Conservation (phyloP, 2,888 invertebrate genomes). For the Phaonia tiefii region DNA sequence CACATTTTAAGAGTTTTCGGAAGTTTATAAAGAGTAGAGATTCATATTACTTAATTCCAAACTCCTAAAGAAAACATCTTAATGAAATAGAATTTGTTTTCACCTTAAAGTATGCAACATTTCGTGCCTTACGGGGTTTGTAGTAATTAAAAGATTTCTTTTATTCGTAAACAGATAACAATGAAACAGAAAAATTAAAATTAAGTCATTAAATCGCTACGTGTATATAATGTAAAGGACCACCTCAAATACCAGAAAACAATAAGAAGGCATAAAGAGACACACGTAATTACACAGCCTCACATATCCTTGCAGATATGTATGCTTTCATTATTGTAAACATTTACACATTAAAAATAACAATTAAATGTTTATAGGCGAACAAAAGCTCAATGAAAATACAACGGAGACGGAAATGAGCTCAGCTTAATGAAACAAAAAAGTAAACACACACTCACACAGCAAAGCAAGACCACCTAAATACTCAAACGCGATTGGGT, state of each 20-base stretch:
- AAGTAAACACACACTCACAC: conserved; percentile 17
- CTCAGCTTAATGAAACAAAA: conserved; percentile 26
- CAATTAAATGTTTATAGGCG: conserved; percentile 39
- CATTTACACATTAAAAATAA: conserved; percentile 24
- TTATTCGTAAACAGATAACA: conserved; percentile 16
- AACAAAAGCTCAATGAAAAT: conserved; percentile 37
- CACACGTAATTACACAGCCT: not conserved
- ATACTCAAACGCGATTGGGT: conserved; percentile 1
- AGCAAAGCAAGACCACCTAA: conserved; percentile 9
- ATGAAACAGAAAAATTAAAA: conserved; percentile 28
- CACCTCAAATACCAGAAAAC: not conserved
- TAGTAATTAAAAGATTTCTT: conserved; percentile 12
- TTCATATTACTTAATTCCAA: no score
- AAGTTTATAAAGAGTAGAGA: no score
- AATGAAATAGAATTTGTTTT: no score
- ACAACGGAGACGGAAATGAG: not conserved
- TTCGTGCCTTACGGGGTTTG: not conserved
- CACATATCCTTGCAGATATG: conserved; percentile 11
- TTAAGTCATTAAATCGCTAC: conserved; percentile 9
- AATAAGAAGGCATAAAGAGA: not conserved
- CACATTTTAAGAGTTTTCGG: no score
- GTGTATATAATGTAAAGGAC: not conserved
- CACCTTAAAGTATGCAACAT: conserved; percentile 16
- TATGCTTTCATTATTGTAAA: not conserved
- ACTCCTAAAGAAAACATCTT: no score